Percentiles rank a stretch among this genome's conserved stretches.
Evolutionary conservation across 2,797 vertebrate genomes (phyloP).

Genomic region (Lycodopsis pacificus): DNA sequence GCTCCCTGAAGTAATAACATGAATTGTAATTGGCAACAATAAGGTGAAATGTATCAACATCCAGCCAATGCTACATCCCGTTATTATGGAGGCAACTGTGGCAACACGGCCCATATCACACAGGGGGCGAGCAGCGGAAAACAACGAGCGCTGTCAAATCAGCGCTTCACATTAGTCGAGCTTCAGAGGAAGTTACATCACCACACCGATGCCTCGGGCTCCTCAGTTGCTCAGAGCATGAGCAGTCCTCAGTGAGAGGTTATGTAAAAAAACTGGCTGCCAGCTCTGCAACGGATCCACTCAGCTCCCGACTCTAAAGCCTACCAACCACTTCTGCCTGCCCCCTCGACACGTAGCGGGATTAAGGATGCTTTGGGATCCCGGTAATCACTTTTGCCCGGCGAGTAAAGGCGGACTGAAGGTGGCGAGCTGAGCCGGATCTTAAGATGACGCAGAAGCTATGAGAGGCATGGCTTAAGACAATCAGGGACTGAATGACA

Average conservation of each 20-base stretch:
- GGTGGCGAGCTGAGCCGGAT: slow-evolving; percentile 53
- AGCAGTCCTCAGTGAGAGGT: slow-evolving; percentile 79
- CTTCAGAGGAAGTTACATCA: slow-evolving; percentile 84
- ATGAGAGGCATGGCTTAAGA: slow-evolving; percentile 58
- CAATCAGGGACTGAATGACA: slow-evolving; percentile 73
- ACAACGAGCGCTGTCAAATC: slow-evolving; percentile 76
- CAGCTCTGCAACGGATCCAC: slow-evolving; percentile 74
- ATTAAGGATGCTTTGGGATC: slow-evolving; percentile 75
- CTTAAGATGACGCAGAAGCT: slow-evolving; percentile 63
- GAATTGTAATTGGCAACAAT: slow-evolving; percentile 72
- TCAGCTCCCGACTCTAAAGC: slow-evolving; percentile 66
- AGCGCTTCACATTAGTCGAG: slow-evolving; percentile 76
- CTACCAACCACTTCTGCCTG: slow-evolving; percentile 64
- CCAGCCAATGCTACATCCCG: slow-evolving; percentile 51
- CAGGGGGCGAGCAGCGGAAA: slow-evolving; percentile 71
- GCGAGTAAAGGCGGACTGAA: slow-evolving; percentile 63
- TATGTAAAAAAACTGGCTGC: slow-evolving; percentile 81
- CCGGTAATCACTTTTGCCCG: slow-evolving; percentile 70
- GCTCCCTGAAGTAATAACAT: slow-evolving; percentile 63
- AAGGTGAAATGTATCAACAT: slow-evolving; percentile 64
- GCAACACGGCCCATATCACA: slow-evolving; percentile 68
- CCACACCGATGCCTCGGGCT: slow-evolving; percentile 71
- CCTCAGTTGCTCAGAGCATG: slow-evolving; percentile 73
- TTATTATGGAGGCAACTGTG: slow-evolving; percentile 64
- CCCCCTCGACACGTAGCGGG: slow-evolving; percentile 66